Percentiles rank a stretch among this genome's conserved stretches.
These are phyloP conservation scores for Oncorhynchus tshawytscha DNA, from an alignment of 2,113 vertebrate species.

Conservation along the genomic window DNA sequence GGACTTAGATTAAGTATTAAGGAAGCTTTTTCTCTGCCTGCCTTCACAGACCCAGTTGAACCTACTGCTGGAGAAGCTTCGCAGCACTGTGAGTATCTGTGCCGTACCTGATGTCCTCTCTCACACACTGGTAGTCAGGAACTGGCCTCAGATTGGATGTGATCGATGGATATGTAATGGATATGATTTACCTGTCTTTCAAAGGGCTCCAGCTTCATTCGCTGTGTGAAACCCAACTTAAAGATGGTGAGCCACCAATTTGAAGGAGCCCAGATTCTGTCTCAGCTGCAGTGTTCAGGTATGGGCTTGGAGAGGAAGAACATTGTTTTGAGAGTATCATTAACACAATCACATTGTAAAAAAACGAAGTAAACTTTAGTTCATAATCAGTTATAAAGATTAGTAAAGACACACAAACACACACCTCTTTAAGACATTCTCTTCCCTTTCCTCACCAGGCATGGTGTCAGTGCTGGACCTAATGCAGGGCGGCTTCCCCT, in stretches of 20 bases:
- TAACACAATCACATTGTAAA: background rate
- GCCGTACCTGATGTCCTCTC: background rate
- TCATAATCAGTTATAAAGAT: too few species aligned
- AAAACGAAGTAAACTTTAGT: background rate
- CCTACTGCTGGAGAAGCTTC: slow-evolving; percentile 94
- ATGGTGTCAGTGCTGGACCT: slow-evolving; percentile 98
- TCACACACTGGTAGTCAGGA: background rate
- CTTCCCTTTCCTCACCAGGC: slow-evolving; percentile 67
- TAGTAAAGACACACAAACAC: background rate
- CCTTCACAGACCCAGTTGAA: slow-evolving; percentile 90
- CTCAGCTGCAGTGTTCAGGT: slow-evolving; percentile 98
- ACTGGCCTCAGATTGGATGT: background rate
- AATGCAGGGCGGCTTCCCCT: slow-evolving; percentile 98
- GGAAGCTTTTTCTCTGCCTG: slow-evolving; percentile 75
- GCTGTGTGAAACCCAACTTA: slow-evolving; percentile 97
- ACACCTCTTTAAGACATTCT: too few species aligned
- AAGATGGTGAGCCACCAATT: slow-evolving; percentile 98
- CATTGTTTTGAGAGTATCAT: background rate
- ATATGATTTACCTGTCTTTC: slow-evolving; percentile 34
- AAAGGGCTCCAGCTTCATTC: slow-evolving; percentile 97
- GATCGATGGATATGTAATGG: background rate
- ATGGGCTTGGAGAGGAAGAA: slow-evolving; percentile 17
- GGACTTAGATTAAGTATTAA: slow-evolving; percentile 56
- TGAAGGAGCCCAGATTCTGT: slow-evolving; percentile 96
- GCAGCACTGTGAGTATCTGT: slow-evolving; percentile 89